Conservation (phyloP, 1,140 invertebrate genomes). For the Sitodiplosis mosellana region DNA sequence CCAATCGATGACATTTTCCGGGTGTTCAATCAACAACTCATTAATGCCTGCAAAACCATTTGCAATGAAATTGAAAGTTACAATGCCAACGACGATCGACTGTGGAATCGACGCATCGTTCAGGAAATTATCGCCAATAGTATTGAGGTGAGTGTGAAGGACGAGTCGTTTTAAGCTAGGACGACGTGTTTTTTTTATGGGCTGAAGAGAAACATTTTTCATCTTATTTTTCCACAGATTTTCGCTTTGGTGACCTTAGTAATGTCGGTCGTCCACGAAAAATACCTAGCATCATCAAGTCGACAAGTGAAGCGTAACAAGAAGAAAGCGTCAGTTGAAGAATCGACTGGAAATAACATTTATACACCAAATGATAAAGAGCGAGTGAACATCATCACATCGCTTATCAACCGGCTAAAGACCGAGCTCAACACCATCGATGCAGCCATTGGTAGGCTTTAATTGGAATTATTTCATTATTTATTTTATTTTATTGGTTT, state of each 20-base stretch:
- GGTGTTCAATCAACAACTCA: constrained; percentile 14
- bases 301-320: constrained; percentile 6
- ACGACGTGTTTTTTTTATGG: background rate
- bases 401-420: constrained; percentile 20
- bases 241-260: constrained; percentile 21
- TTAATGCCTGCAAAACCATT: constrained; percentile 10
- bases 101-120: constrained; percentile 15
- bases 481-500: background rate
- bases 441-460: constrained; percentile 14
- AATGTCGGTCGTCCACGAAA: constrained; percentile 19
- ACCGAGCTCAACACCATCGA: constrained; percentile 18
- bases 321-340: constrained; percentile 13
- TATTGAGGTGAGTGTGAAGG: constrained; percentile 13
- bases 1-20: constrained; percentile 13
- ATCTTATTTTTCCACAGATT: constrained; percentile 14
- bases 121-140: constrained; percentile 17
- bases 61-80: constrained; percentile 14
- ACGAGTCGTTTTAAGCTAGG: background rate
- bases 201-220: background rate
- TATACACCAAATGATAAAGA: constrained; percentile 14
- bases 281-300: constrained; percentile 7
- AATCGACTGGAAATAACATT: constrained; percentile 5
- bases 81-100: constrained; percentile 13
- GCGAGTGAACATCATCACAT: constrained; percentile 15
- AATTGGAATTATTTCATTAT: background rate